phyloP scores from a whole-genome alignment of 2,888 invertebrate species.

The Dichetophora obliterata region DNA sequence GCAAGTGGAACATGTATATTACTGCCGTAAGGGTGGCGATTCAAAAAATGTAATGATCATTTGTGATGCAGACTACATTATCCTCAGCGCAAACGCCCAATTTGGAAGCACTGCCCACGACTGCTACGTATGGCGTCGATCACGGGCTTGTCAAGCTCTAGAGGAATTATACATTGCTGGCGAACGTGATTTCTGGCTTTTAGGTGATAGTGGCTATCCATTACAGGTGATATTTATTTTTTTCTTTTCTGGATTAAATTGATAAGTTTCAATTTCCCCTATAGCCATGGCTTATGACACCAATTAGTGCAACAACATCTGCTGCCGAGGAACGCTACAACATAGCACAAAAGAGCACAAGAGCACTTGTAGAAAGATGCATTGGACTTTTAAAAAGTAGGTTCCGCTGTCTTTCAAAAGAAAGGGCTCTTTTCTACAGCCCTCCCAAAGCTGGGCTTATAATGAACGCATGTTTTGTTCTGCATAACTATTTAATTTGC shows the following conservation, averaged over 20 bases:
- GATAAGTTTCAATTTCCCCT: too few species aligned
- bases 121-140: conserved; percentile 29
- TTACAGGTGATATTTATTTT: conserved; percentile 15
- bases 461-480: conserved; percentile 13
- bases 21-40: conserved; percentile 36
- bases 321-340: conserved; percentile 33
- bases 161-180: conserved; percentile 11
- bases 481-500: conserved; percentile 9
- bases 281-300: conserved; percentile 20
- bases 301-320: neutral
- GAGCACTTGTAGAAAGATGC: conserved; percentile 16
- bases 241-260: neutral
- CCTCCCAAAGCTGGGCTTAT: conserved; percentile 1
- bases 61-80: conserved; percentile 36
- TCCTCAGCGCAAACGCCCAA: conserved; percentile 19
- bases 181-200: conserved; percentile 36
- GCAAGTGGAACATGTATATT: conserved; percentile 33
- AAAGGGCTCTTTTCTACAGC: conserved; percentile 12
- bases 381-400: conserved; percentile 21
- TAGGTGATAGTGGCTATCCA: conserved; percentile 43
- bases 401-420: conserved; percentile 16
- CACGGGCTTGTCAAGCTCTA: neutral
- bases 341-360: conserved; percentile 28
- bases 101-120: conserved; percentile 30
- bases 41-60: conserved; percentile 39